Base-by-base conservation (phyloP, 2,113 vertebrate genomes). In the Jacana jacana region DNA sequence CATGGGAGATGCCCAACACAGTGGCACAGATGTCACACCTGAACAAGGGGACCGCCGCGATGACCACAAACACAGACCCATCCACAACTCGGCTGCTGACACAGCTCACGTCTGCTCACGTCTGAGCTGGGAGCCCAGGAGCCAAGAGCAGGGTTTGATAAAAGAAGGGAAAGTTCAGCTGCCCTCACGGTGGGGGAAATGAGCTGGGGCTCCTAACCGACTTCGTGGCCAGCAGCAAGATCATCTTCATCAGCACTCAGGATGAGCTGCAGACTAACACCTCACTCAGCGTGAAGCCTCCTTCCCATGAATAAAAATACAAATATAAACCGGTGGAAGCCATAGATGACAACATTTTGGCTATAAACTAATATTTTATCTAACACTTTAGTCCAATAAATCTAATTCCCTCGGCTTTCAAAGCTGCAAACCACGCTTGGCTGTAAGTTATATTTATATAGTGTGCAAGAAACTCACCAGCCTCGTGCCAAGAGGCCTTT, bases 401-500 rank as follows among this genome's bases (percentile, higher is more conserved):
- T 65, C 12, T 73, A 89, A 69, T 95, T 94, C 65, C 60, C 70
- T 49, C 82, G 82, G 80, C 78, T 69, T 55, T 95, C 69, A 93
- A 77, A 97, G 35, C 77, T 94, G 64, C 81, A 89, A 94, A 84
- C 10, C 46, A 14, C 8, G 5, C n/a, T 79, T 37, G 63, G 39
- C 27, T n/a, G 7, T 65, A 94, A 72, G n/a, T 81, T 88, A 30
- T 71, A 92, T 81, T 86, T 78, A 93, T 71, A 81, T 13, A 40
- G 72, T 35, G 81, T 89, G 95, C 77, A 92, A 66, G 57, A 93
- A 83, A 93, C 95, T 81, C 57, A 80, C 13, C 65, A 90, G 88
- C 72, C 39, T 82, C 23, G 35, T 54, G 77, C 37, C 80, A 85
- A 58, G 51, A 93, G 64, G 44, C 52, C 37, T 94, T 97, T 79